Evolutionary conservation across 2,797 vertebrate species (phyloP), one percentile per base, ranked within the genome.

Genomic region (Eleutherodactylus coqui): DNA sequence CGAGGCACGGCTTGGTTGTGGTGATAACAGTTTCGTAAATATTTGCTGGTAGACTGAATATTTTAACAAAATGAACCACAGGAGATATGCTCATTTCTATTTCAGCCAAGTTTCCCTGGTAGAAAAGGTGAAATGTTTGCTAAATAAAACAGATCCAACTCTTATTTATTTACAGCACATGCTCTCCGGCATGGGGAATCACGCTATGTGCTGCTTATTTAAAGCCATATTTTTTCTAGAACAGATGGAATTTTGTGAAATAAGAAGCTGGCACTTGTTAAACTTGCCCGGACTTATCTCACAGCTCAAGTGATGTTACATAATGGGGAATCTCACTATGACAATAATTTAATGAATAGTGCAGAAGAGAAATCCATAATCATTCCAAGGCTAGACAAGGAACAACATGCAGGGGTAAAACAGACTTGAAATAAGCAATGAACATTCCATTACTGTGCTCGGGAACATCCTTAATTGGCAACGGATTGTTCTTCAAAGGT

Each of bases 381-480:
- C 70, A 19, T 78, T 86, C 24, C 16, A 67, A 88, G 64, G 67
- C 73, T 19, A 55, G 24, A 38, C 58, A 84, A 34, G 76, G 67
- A 64, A 51, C 69, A 55, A 87, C 79, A 53, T 87, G 43, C n/a
- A 55, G 43, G 88, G 41, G 16, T 41, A 83, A 86, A 13, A 82
- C 83, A 82, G 8, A 75, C 34, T 47, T 55, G 82, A 69, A 84
- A 87, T 84, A 85, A 80, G 82, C 70, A 82, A 79, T 87, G 53
- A 84, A 53, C 82, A 85, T 85, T 87, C 70, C 77, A 81, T 85
- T 75, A 80, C 82, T 87, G 75, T 21, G 76, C 86, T 87, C 64
- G 41, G 55, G 69, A 84, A 87, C 75, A 84, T 87, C 67, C 77
- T 87, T 84, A 87, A 84, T 84, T 87, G 86, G 76, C 69, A 81